Base-by-base conservation (phyloP, 2,113 vertebrate genomes). In the Pluvianellus socialis region DNA sequence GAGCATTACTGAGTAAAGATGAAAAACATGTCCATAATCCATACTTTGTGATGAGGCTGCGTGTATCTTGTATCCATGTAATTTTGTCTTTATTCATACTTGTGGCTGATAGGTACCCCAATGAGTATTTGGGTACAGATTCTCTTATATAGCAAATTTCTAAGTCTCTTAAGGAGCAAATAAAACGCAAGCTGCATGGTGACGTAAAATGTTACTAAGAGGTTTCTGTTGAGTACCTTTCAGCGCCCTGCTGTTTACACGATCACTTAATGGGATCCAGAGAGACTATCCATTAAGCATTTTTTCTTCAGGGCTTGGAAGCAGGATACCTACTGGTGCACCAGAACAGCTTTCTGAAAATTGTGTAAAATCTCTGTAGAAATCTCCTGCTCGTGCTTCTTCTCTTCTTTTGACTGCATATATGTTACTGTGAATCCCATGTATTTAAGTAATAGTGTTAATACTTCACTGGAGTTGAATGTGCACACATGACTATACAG, bases 191-290 rank as follows among this genome's bases (percentile, higher is more conserved):
- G 80, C 58, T 80, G 28, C 4, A 4, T 58, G 22, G 66, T 72
- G 62, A 73, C 45, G 32, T 77, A 45, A 93, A 94, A 74, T 38
- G 47, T 55, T 92, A 59, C 56, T 90, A 42, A 85, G 72, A 90
- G n/a, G 44, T 77, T 94, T 96, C 55, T 67, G 26, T 47, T 85
- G 79, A 89, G 77, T 88, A 59, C 47, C n/a, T 94, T 96, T 91
- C 70, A 79, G 67, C 89, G 42, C 17, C 88, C 32, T 94, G 61
- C 91, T 96, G 66, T 86, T 92, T 82, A 91, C 24, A 8, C 56
- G 88, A 91, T 93, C 59, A 52, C 59, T 83, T 91, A 93, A 86
- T 81, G 66, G 88, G 49, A 93, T 92, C 68, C 70, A 76, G 82
- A 83, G 72, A 87, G 68, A 90, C 42, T 63, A 90, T 27, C 59